Evolutionary conservation across 2,113 vertebrate genomes (phyloP).

Genomic region (Desmodus rotundus): DNA sequence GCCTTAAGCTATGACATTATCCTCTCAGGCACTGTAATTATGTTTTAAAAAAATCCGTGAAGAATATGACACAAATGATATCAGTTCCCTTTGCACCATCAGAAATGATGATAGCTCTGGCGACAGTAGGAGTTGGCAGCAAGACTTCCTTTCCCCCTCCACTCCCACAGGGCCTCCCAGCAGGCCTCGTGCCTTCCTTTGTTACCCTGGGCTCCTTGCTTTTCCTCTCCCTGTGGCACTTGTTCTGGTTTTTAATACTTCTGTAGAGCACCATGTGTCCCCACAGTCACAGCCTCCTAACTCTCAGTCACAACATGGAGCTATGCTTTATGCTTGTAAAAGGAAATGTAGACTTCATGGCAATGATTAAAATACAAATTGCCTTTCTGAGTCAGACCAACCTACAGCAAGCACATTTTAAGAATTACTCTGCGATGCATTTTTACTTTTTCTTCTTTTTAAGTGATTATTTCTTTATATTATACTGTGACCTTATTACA

Average conservation of each 20-base stretch:
- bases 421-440: not conserved
- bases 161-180: not conserved
- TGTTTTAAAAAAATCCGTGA: not conserved
- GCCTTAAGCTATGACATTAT: not conserved
- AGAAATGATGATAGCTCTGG: not conserved
- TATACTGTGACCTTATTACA: slow-evolving; percentile 58
- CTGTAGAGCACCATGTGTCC: not conserved
- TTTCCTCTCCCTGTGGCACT: not conserved
- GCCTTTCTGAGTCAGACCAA: not conserved
- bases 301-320: not conserved
- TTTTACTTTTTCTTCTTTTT: slow-evolving; percentile 39
- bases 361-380: slow-evolving; percentile 43
- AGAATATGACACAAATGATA: not conserved
- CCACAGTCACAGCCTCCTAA: not conserved
- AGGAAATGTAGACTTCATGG: not conserved
- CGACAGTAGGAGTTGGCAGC: not conserved
- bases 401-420: slow-evolving; percentile 11
- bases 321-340: not conserved
- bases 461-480: slow-evolving; percentile 47
- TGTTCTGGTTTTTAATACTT: not conserved
- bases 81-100: not conserved
- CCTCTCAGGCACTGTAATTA: not conserved
- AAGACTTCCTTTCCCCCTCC: not conserved
- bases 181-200: not conserved
- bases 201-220: not conserved